A percentile compares a stretch with the other conserved stretches of the same genome.
Evolutionary conservation across 1,140 invertebrate species (phyloP).

Genomic region (Cryptotermes secundus): DNA sequence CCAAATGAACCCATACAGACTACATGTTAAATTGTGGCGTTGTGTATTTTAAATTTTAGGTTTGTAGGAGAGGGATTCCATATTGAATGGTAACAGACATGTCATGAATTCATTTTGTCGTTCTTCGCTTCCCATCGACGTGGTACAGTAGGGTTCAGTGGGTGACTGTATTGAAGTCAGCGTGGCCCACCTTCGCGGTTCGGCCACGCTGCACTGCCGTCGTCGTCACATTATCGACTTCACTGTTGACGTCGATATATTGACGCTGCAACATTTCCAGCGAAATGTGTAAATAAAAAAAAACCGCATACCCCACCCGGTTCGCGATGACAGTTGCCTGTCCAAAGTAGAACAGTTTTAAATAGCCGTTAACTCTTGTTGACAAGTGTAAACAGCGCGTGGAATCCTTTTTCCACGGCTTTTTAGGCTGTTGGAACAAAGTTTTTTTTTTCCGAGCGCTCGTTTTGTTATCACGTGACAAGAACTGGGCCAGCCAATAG

Average conservation of each 20-base stretch:
- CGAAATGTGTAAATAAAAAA: background rate
- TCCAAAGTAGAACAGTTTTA: conserved; percentile 35
- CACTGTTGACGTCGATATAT: background rate
- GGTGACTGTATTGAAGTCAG: background rate
- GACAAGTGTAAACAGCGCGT: conserved; percentile 35
- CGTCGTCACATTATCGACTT: background rate
- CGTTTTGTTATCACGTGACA: conserved; percentile 33
- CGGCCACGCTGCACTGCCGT: background rate
- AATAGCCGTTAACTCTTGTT: conserved; percentile 34
- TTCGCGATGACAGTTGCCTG: conserved; percentile 23
- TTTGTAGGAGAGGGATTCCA: too few species aligned
- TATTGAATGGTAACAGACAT: too few species aligned
- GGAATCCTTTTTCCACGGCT: conserved; percentile 34
- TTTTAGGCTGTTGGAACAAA: conserved; percentile 25
- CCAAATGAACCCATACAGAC: too few species aligned
- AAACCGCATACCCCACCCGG: background rate
- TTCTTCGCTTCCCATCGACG: too few species aligned
- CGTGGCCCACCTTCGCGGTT: too few species aligned
- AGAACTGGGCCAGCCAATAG: conserved; percentile 31
- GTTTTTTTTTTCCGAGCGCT: conserved; percentile 27
- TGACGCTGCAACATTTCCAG: background rate
- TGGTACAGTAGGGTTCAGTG: background rate
- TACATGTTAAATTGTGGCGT: too few species aligned
- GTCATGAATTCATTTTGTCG: too few species aligned
- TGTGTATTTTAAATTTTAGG: too few species aligned